Conservation (phyloP, 2,113 vertebrate genomes). For the Cebus imitator region DNA sequence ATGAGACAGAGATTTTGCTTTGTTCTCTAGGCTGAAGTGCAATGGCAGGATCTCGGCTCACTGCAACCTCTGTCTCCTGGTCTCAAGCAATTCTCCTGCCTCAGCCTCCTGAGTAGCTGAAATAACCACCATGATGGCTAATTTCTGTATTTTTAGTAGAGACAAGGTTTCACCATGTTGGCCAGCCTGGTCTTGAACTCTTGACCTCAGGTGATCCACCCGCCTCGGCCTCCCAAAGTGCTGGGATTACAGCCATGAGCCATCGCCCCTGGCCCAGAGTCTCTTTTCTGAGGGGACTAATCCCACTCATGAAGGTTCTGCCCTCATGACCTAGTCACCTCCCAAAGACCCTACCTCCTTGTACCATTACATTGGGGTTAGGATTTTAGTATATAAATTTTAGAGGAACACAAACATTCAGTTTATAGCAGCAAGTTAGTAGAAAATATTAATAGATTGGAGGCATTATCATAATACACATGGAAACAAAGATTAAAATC, state of each 20-base stretch:
- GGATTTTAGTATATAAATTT: background rate
- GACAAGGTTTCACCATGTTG: background rate
- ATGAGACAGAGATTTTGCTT: background rate
- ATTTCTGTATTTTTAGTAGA: background rate
- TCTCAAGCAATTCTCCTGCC: background rate
- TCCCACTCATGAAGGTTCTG: background rate
- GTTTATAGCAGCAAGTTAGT: background rate
- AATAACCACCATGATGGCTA: background rate
- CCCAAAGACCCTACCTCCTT: background rate
- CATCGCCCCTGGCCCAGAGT: background rate
- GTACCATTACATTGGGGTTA: background rate
- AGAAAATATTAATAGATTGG: background rate
- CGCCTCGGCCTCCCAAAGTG: background rate
- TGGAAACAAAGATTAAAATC: slow-evolving; percentile 1
- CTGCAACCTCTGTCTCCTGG: background rate
- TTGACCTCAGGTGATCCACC: background rate
- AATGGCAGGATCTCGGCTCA: background rate
- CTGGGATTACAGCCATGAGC: background rate
- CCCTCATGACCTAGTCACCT: background rate
- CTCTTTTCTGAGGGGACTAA: too few relatives aligned
- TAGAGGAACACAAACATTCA: too few relatives aligned
- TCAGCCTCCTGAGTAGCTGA: background rate
- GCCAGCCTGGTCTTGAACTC: background rate
- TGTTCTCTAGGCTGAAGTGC: background rate
- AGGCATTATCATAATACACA: background rate